phyloP scores from a whole-genome alignment of 2,113 vertebrate species.

The Calyptomena viridis region DNA sequence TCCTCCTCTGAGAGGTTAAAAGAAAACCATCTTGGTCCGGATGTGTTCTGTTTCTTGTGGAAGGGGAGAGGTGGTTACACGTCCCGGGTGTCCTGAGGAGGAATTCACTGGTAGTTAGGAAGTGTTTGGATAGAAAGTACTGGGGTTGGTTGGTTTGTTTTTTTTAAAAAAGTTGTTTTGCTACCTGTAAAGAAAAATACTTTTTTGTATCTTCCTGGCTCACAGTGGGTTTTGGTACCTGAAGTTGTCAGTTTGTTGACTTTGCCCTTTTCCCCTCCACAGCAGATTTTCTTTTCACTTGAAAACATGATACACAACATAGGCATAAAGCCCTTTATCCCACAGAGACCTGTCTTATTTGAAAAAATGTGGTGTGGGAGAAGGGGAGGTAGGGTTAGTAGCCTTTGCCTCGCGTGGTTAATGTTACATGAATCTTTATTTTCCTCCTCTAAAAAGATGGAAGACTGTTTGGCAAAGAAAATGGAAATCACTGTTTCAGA shows the following conservation, averaged over 20 bases:
- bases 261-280: not conserved
- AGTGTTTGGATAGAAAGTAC: not conserved
- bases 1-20: not conserved
- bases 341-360: not conserved
- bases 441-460: slow-evolving; percentile 75
- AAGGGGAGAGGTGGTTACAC: not conserved
- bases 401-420: not conserved
- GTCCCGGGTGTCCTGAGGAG: not conserved
- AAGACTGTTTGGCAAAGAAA: slow-evolving; percentile 81
- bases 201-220: not conserved
- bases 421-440: not conserved
- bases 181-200: not conserved
- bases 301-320: not conserved
- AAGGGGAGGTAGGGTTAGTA: not conserved
- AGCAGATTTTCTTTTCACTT: not conserved
- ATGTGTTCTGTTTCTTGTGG: not conserved
- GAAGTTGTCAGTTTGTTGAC: not conserved
- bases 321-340: not conserved
- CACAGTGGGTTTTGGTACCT: not conserved
- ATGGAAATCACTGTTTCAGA: slow-evolving; percentile 94
- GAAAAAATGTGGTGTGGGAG: not conserved
- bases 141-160: not conserved
- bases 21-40: not conserved
- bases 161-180: not conserved
- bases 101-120: not conserved